A percentile compares a stretch with the other conserved stretches of the same genome.
phyloP scores from a whole-genome alignment of 2,113 vertebrate species.

The Phylloscopus trochiloides region DNA sequence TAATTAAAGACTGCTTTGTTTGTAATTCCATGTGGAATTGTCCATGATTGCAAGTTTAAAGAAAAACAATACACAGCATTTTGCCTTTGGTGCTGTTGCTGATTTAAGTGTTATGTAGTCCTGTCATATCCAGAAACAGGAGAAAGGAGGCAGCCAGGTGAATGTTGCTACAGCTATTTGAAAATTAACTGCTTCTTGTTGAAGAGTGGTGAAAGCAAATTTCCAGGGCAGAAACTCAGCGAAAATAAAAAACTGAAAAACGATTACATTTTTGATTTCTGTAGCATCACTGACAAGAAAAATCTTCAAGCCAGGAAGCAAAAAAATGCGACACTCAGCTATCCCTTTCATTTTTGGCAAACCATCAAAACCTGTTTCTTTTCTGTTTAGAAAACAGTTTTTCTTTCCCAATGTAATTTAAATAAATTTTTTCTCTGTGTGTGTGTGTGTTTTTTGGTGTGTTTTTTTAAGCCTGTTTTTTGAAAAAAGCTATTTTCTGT shows the following conservation, averaged over 20 bases:
- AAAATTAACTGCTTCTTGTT: not conserved
- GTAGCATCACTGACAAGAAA: not conserved
- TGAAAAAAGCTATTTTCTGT: not conserved
- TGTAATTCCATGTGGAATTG: not conserved
- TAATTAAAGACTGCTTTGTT: conserved; percentile 38
- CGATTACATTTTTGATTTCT: not conserved
- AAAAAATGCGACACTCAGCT: not conserved
- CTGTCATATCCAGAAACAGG: not conserved
- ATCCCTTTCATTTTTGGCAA: not conserved
- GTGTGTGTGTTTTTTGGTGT: not conserved
- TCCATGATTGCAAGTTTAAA: not conserved
- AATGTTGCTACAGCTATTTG: not conserved
- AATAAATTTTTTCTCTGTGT: not conserved
- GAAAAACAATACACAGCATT: not conserved
- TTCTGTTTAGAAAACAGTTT: not conserved
- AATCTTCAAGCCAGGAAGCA: not conserved
- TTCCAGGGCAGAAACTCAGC: not conserved
- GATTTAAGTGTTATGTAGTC: not conserved
- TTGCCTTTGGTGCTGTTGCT: not conserved
- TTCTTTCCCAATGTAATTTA: not conserved
- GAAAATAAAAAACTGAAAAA: not conserved
- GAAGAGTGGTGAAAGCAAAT: not conserved
- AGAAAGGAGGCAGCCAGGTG: not conserved
- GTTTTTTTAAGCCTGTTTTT: not conserved
- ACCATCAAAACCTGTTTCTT: not conserved